These are phyloP conservation scores for Pseudeuparius sepicola DNA, from an alignment of 2,888 invertebrate species.

Conservation along the genomic window DNA sequence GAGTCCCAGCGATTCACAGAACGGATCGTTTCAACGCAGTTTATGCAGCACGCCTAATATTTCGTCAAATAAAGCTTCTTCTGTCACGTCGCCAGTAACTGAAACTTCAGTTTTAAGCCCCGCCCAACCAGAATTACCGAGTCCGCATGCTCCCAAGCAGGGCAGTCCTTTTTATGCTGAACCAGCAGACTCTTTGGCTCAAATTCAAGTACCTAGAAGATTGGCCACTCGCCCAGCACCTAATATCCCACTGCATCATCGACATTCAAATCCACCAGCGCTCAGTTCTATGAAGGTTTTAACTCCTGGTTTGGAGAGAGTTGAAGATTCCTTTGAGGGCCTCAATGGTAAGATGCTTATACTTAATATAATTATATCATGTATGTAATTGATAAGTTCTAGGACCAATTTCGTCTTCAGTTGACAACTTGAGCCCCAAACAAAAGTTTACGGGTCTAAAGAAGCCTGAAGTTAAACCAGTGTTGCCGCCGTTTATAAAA, in stretches of 20 bases:
- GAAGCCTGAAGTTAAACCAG: conserved; percentile 57
- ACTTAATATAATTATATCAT: too few species aligned
- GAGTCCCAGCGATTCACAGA: conserved; percentile 35
- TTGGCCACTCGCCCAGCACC: conserved; percentile 26
- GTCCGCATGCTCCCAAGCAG: conserved; percentile 45
- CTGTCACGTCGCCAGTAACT: conserved; percentile 17
- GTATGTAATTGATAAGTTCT: too few species aligned
- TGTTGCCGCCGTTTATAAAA: conserved; percentile 58
- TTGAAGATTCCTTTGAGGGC: conserved; percentile 38
- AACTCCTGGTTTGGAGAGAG: conserved; percentile 36
- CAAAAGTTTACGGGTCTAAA: conserved; percentile 30
- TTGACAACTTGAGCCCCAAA: conserved; percentile 53
- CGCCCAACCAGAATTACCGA: conserved; percentile 20
- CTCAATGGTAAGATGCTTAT: conserved; percentile 24
- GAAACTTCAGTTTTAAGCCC: too few species aligned
- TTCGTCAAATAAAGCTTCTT: too few species aligned
- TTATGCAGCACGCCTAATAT: conserved; percentile 32
- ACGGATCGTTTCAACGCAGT: conserved; percentile 27
- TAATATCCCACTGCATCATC: conserved; percentile 33
- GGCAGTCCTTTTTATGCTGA: conserved; percentile 84
- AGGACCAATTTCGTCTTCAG: conserved; percentile 52
- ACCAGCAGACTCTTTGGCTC: conserved; percentile 74
- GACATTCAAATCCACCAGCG: conserved; percentile 42
- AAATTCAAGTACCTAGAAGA: conserved; percentile 36
- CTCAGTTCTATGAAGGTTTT: conserved; percentile 33